A percentile compares a stretch with the other conserved stretches of the same genome.
Evolutionary conservation across 2,888 invertebrate genomes (phyloP).

Genomic region (Scaptomyza cyrtandrae): DNA sequence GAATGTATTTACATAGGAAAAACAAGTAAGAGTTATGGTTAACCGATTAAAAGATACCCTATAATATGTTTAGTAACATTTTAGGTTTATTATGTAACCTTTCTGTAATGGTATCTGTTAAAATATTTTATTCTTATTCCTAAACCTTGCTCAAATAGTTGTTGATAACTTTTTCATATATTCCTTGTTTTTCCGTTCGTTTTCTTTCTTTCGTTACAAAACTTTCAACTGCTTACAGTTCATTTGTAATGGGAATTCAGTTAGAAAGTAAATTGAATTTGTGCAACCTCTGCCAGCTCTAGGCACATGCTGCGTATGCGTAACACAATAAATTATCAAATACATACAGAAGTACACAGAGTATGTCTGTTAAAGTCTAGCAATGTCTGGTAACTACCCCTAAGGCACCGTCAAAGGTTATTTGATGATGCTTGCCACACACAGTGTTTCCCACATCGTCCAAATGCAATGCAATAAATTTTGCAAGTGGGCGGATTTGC

Average conservation of each 20-base stretch:
- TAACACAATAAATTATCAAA: constrained; percentile 63
- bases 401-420: constrained; percentile 59
- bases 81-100: no score
- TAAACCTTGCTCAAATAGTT: no score
- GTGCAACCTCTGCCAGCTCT: constrained; percentile 11
- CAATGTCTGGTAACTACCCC: constrained; percentile 23
- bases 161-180: no score
- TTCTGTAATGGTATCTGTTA: no score
- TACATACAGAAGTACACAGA: constrained; percentile 14
- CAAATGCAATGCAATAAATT: constrained; percentile 65
- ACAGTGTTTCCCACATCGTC: constrained; percentile 11
- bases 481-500: constrained; percentile 57
- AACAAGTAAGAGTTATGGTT: not conserved
- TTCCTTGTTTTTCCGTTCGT: no score
- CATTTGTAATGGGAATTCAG: not conserved
- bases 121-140: no score
- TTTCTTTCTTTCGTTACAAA: no score
- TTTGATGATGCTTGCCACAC: constrained; percentile 30
- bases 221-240: not conserved
- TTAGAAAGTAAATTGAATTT: constrained; percentile 43
- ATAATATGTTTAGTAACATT: no score
- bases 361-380: constrained; percentile 20
- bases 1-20: constrained; percentile 18
- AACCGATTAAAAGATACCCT: not conserved
- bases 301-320: constrained; percentile 51